Base-by-base conservation (phyloP, 2,888 invertebrate species). In the Fabriciana adippe region DNA sequence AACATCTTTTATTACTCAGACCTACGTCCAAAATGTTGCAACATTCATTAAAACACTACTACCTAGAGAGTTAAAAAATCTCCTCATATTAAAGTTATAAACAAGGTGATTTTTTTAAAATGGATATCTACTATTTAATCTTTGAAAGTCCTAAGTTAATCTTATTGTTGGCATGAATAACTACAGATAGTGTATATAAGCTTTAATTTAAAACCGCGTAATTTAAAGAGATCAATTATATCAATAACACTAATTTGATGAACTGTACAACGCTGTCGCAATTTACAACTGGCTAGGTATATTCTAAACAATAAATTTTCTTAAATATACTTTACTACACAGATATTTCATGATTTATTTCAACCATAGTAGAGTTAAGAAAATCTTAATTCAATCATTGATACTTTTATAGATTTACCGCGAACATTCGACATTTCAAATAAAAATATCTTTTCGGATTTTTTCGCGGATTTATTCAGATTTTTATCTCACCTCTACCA, bases 141-240 rank as follows among this genome's bases (percentile, higher is more conserved):
- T 26, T 26, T 0, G 26, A 26, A 26, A 26, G 2, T 18, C 18
- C 18, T 18, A 26, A 26, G 26, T 57, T 57, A 21, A 26, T 47
- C 11, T 47, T 18, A 56, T 45, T 45, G 18, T 56, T 56, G 45
- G 45, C 41, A 54, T 53, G 35, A 65, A 41, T 54, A 59, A 59
- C 47, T 65, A 65, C 18, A 16, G 26, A 47, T 55, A 47, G 15
- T 51, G n/a, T 51, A 65, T 51, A 65, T 26, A 53, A 53, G 26
- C 60, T 48, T 55, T 55, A 66, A n/a, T 60, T 55, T 66, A 60
- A 60, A 53, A 48, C 48, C 66, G 48, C 60, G 60, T 65, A 26
- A 60, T 61, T 50, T 13, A 64, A 59, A 48, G 70, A 70, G 67
- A 70, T 70, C 70, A 70, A 65, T 67, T 35, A 67, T 61, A 61